Percentiles rank a stretch among this genome's conserved stretches.
Evolutionary conservation across 2,113 vertebrate species (phyloP).

Genomic region (Martes martes): DNA sequence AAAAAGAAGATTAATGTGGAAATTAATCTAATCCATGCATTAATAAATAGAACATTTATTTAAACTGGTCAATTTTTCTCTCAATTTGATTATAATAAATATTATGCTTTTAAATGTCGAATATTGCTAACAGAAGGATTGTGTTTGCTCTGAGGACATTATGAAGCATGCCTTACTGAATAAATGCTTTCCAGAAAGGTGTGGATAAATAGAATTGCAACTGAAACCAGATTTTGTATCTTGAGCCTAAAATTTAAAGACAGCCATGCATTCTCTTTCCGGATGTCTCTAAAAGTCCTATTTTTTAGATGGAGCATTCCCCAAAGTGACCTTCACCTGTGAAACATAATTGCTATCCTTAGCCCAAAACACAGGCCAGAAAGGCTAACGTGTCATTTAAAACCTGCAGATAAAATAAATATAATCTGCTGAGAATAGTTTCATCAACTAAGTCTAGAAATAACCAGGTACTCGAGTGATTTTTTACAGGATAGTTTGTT

Average conservation of each 20-base stretch:
- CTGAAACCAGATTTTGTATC: not conserved
- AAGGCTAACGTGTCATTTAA: slow-evolving; percentile 54
- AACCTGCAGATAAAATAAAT: slow-evolving; percentile 51
- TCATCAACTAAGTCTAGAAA: slow-evolving; percentile 54
- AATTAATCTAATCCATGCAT: slow-evolving; percentile 27
- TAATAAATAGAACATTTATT: slow-evolving; percentile 41
- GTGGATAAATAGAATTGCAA: not conserved
- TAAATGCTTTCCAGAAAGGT: slow-evolving; percentile 18
- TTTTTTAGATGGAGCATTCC: not conserved
- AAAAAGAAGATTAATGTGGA: slow-evolving; percentile 28
- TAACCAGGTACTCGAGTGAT: slow-evolving; percentile 16
- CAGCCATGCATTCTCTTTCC: not conserved
- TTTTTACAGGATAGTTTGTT: slow-evolving; percentile 49
- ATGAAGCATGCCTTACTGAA: not conserved
- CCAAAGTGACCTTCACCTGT: slow-evolving; percentile 34
- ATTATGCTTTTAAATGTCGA: not conserved
- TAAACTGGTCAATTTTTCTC: slow-evolving; percentile 34
- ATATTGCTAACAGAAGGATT: not conserved
- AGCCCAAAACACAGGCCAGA: slow-evolving; percentile 41
- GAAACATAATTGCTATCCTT: slow-evolving; percentile 47
- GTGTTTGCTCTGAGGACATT: not conserved
- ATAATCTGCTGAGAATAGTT: slow-evolving; percentile 59
- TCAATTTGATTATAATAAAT: slow-evolving; percentile 35
- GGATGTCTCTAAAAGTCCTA: slow-evolving; percentile 21
- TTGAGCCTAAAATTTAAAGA: not conserved